A percentile compares a stretch with the other conserved stretches of the same genome.
phyloP scores from a whole-genome alignment of 2,113 vertebrate species.

The Onychostruthus taczanowskii region DNA sequence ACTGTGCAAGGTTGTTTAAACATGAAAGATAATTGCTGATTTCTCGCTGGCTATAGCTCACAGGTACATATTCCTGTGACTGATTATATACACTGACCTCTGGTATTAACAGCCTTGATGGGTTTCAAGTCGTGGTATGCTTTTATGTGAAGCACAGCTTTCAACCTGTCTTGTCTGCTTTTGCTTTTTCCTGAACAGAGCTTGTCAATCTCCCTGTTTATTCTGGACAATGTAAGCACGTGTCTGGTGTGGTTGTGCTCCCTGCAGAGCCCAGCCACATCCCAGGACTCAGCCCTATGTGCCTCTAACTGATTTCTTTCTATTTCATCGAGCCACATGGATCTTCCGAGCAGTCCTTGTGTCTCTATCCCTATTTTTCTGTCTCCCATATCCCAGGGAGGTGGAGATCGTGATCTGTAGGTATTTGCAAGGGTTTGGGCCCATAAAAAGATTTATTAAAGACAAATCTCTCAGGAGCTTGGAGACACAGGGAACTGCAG shows the following conservation, averaged over 20 bases:
- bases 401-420: not conserved
- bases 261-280: not conserved
- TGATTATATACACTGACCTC: conserved; percentile 25
- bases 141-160: not conserved
- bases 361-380: not conserved
- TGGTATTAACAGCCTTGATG: not conserved
- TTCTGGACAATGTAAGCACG: not conserved
- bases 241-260: not conserved
- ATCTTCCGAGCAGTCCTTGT: not conserved
- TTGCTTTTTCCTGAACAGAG: not conserved
- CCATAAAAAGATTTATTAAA: not conserved
- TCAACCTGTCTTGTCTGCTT: not conserved
- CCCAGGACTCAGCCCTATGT: not conserved
- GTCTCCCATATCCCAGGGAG: not conserved
- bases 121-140: not conserved
- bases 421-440: not conserved
- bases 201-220: not conserved
- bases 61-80: not conserved
- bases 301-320: not conserved
- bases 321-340: not conserved
- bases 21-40: conserved; percentile 4
- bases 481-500: not conserved
- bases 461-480: not conserved
- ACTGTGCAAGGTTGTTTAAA: conserved; percentile 3
- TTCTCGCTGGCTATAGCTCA: not conserved